Evolutionary conservation across 2,113 vertebrate genomes (phyloP).

Genomic region (Sardina pilchardus): DNA sequence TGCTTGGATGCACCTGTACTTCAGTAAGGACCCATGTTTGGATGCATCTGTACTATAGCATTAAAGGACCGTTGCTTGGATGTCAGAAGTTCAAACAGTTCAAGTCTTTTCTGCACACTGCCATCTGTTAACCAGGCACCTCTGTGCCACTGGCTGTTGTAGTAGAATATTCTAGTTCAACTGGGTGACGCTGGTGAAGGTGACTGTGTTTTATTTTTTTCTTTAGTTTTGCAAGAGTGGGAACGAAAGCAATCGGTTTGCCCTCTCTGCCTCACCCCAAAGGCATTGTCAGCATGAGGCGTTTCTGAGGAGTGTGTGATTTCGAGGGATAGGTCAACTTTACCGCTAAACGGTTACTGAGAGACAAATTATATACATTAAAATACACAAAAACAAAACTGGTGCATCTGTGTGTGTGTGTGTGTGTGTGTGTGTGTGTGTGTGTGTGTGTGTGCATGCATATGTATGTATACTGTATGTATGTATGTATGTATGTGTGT

Average conservation of each 20-base stretch:
- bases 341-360: not conserved
- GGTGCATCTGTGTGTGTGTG: not conserved
- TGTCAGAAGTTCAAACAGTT: not conserved
- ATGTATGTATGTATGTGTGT: too few relatives aligned
- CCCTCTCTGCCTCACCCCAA: not conserved
- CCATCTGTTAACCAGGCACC: not conserved
- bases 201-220: too few relatives aligned
- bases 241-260: not conserved
- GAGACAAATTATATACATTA: not conserved
- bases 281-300: not conserved
- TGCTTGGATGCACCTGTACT: too few relatives aligned
- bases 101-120: not conserved
- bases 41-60: too few relatives aligned
- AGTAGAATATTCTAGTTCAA: not conserved
- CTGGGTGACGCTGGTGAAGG: not conserved
- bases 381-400: not conserved
- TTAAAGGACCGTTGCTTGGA: not conserved
- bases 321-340: not conserved
- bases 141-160: too few relatives aligned
- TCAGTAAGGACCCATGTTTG: too few relatives aligned
- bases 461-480: too few relatives aligned
- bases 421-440: not conserved
- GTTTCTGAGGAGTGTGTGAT: not conserved
- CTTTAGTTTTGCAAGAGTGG: not conserved
- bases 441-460: conserved; percentile 6